Evolutionary conservation across 2,113 vertebrate genomes (phyloP).

Genomic region (Stictonetta naevosa): DNA sequence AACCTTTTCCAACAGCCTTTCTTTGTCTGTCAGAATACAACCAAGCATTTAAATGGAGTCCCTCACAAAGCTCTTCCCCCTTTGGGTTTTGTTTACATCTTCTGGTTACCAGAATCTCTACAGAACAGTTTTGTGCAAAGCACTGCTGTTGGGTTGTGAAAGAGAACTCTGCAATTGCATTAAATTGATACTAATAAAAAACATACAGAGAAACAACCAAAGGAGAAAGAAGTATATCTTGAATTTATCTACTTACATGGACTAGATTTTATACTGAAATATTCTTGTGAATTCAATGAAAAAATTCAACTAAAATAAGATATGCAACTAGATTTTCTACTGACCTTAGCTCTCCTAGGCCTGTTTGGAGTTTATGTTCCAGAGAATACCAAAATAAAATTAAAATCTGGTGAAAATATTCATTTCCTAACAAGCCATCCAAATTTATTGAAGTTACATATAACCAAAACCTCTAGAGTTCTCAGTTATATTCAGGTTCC

Average conservation of each 20-base stretch:
- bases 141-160: neutral
- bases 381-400: neutral
- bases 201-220: neutral
- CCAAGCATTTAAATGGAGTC: neutral
- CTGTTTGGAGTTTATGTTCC: neutral
- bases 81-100: neutral
- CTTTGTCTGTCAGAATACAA: neutral
- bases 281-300: neutral
- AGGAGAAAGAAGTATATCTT: neutral
- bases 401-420: neutral
- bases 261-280: neutral
- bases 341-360: neutral
- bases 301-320: neutral
- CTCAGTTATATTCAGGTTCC: neutral
- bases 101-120: neutral
- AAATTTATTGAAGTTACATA: neutral
- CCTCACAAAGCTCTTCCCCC: neutral
- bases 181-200: neutral
- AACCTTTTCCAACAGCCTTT: neutral
- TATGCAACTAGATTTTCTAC: neutral
- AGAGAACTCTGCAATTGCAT: neutral
- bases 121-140: neutral
- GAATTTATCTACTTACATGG: neutral
- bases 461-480: neutral
- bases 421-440: neutral